Percentiles rank a stretch among this genome's conserved stretches.
Evolutionary conservation across 2,888 invertebrate genomes (phyloP).

Genomic region (Drosophila subsilvestris): DNA sequence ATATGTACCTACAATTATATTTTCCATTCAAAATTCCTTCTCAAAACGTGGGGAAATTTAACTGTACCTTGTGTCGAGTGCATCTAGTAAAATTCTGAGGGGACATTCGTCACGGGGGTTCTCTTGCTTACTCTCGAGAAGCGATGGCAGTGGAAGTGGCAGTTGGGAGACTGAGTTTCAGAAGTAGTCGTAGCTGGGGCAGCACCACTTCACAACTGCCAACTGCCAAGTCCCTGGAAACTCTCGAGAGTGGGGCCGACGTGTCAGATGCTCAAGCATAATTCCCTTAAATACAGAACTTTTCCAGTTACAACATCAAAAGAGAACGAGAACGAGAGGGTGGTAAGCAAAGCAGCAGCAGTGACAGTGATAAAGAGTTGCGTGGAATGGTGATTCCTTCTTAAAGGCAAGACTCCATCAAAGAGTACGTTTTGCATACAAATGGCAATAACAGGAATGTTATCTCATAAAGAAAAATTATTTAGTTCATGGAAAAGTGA

Average conservation of each 20-base stretch:
- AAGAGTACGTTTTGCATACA: background rate
- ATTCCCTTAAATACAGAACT: slow-evolving; percentile 45
- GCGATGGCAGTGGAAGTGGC: background rate
- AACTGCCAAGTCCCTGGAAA: slow-evolving; percentile 46
- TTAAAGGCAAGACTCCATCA: background rate
- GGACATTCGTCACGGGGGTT: slow-evolving; percentile 54
- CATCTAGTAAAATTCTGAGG: slow-evolving; percentile 46
- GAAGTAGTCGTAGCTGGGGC: slow-evolving; percentile 29
- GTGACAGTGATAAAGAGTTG: slow-evolving; percentile 18
- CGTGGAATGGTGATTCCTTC: background rate
- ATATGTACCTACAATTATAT: background rate
- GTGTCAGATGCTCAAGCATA: slow-evolving; percentile 51
- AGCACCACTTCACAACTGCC: slow-evolving; percentile 45
- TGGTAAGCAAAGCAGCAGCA: background rate
- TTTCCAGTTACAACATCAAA: slow-evolving; percentile 26
- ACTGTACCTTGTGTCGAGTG: slow-evolving; percentile 38
- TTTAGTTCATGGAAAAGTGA: background rate
- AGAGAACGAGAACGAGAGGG: background rate
- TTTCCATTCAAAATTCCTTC: background rate
- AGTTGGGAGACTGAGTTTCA: slow-evolving; percentile 9
- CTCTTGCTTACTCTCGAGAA: background rate
- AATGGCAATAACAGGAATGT: no score
- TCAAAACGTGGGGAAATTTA: background rate
- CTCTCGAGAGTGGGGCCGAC: slow-evolving; percentile 47
- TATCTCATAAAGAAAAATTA: background rate